Conservation (phyloP, 1,140 invertebrate species). For the Diuraphis noxia region DNA sequence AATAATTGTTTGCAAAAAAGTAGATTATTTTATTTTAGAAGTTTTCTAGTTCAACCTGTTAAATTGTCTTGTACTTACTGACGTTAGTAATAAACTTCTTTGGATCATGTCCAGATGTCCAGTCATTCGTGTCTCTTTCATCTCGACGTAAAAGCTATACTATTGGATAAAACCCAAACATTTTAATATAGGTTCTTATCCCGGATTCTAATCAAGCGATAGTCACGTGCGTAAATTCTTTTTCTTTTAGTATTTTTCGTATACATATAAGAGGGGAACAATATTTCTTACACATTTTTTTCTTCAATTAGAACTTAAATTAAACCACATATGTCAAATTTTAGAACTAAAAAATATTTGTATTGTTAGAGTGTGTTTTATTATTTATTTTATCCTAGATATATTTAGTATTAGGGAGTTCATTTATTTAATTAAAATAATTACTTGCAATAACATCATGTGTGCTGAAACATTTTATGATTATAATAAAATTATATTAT, state of each 20-base stretch:
- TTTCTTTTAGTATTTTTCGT: neutral
- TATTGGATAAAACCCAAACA: conserved; percentile 37
- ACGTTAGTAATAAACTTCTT: conserved; percentile 26
- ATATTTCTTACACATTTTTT: neutral
- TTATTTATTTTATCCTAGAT: neutral
- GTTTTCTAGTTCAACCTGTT: neutral
- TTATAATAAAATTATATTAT: too few species aligned
- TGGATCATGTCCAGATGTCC: conserved; percentile 33
- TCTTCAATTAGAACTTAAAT: neutral
- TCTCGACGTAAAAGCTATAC: conserved; percentile 21
- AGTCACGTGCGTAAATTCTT: neutral
- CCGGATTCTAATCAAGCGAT: neutral
- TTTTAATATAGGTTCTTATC: neutral
- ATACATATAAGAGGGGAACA: neutral
- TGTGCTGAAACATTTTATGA: too few species aligned
- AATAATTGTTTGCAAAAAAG: neutral
- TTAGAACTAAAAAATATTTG: neutral
- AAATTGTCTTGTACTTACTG: neutral
- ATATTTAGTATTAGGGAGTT: neutral
- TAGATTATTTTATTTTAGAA: neutral
- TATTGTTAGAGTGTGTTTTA: neutral
- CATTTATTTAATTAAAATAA: too few species aligned
- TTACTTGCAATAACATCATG: too few species aligned
- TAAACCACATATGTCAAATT: neutral
- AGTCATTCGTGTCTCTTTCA: conserved; percentile 13